Evolutionary conservation across 2,888 invertebrate genomes (phyloP), one percentile per base, ranked within the genome.

Genomic region (Macrostomum cliftonense): DNA sequence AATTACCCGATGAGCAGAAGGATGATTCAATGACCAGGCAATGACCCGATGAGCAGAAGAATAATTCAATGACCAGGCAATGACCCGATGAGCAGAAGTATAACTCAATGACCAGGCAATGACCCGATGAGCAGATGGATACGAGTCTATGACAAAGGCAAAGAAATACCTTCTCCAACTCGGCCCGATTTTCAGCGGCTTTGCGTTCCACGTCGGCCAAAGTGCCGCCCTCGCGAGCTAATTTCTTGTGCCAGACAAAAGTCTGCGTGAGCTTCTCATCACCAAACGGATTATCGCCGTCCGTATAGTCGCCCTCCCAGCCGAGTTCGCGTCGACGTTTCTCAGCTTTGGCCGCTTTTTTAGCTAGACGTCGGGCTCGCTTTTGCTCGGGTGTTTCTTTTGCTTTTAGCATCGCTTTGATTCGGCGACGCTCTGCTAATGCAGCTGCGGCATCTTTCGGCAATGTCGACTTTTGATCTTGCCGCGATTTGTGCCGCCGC

Each of bases 261-360:
- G 88, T 84, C 37, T 91, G 82, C 5, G 91, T 77, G 39, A 97
- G 76, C 60, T 88, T 87, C 0, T 85, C 84, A 75, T 97, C 97
- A 0, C 95, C 95, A 69, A 95, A 97, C 0, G 97, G 97, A 73
- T 97, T 97, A 70, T 97, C 93, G 46, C 84, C 83, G 69, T 97
- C 91, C 0, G 95, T 93, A 64, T 95, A 97, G 68, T 93, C 91
- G 55, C 82, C 85, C 68, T 91, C 91, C 91, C 89, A 91, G 7
- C 91, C 91, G 88, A 91, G 89, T 56, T 85, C 76, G 66, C 87
- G 83, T 49, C 88, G 83, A 1, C 86, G 73, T 49, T 65, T 68
- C 1, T 83, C 76, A 67, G 89, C 88, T 62, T 93, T 93, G 0
- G 79, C 81, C 64, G 85, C 82, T 59, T 93, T 95, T 62, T 93